These are phyloP conservation scores for Serrognathus titanus DNA, from an alignment of 2,888 invertebrate genomes.

Conservation along the genomic window DNA sequence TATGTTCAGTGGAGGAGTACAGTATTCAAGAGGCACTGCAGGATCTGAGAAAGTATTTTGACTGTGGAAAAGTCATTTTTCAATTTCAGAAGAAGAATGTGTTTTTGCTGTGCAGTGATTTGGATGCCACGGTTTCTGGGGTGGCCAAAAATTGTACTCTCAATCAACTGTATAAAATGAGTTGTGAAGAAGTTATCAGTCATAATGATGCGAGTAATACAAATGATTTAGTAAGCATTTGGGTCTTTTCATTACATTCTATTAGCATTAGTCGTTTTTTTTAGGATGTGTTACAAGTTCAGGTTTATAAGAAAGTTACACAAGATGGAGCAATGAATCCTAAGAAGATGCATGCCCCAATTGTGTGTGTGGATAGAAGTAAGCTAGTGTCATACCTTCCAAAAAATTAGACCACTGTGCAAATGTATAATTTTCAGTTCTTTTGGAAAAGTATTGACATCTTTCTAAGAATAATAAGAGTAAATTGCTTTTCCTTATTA, in stretches of 20 bases:
- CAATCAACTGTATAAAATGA: slow-evolving; percentile 45
- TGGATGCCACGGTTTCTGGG: slow-evolving; percentile 56
- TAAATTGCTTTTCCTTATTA: too few species aligned
- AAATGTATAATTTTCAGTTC: too few species aligned
- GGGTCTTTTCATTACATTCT: neutral
- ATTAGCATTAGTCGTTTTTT: slow-evolving; percentile 19
- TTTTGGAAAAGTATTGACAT: too few species aligned
- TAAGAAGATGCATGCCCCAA: slow-evolving; percentile 49
- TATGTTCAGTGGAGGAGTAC: slow-evolving; percentile 58
- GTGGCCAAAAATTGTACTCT: slow-evolving; percentile 53
- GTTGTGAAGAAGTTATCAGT: too few species aligned
- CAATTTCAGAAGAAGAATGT: slow-evolving; percentile 62
- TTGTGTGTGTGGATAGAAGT: slow-evolving; percentile 66
- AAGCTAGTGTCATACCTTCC: slow-evolving; percentile 31
- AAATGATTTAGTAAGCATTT: neutral
- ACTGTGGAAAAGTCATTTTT: slow-evolving; percentile 71
- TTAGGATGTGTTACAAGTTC: slow-evolving; percentile 60
- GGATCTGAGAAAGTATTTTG: slow-evolving; percentile 64
- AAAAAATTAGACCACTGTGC: too few species aligned
- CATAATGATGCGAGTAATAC: slow-evolving; percentile 4
- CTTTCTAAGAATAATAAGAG: too few species aligned
- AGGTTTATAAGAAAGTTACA: slow-evolving; percentile 61
- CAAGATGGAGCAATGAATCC: slow-evolving; percentile 53
- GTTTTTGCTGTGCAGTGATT: slow-evolving; percentile 62
- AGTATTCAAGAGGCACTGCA: slow-evolving; percentile 62